Base-by-base conservation (phyloP, 1,140 invertebrate genomes). In the Matsumurasca onukii region DNA sequence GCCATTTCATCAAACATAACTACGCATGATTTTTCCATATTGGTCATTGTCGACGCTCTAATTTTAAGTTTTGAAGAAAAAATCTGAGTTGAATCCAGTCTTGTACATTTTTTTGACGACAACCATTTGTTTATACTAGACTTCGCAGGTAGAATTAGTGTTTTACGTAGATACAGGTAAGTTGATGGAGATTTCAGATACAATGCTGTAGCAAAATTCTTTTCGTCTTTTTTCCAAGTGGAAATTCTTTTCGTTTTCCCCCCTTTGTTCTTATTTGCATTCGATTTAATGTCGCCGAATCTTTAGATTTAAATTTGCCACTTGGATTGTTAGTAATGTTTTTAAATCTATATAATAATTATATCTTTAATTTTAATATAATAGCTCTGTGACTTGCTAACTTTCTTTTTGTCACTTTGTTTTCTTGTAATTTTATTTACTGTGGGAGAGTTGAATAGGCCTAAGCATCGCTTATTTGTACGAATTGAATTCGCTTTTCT, bases 1-100 rank as follows among this genome's bases (percentile, higher is more conserved):
- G 34, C 34, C 34, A 45, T 45, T 9, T 45, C 34, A 45, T 45
- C 34, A 45, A 45, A 45, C 34, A 45, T 45, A 45, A 45, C 34
- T 12, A 45, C 34, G 34, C 34, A 45, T 17, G 34, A 9, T 45
- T 45, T 45, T 45, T 45, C n/a, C n/a, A n/a, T n/a, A n/a, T n/a
- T n/a, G n/a, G n/a, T n/a, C n/a, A n/a, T n/a, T n/a, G n/a, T n/a
- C n/a, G n/a, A n/a, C n/a, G n/a, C n/a, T n/a, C n/a, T n/a, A n/a
- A n/a, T n/a, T n/a, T n/a, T n/a, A n/a, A 45, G 17, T 17, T 45
- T 45, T 45, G 9, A 9, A 9, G n/a, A 45, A 12, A 12, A 45
- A 45, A 17, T 45, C 17, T 45, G 9, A 12, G 17, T 45, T 17
- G 17, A 45, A 45, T 45, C 34, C 34, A 12, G 34, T 45, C 34